Evolutionary conservation across 2,797 vertebrate species (phyloP), one percentile per base, ranked within the genome.

Genomic region (Buceros bicornis): DNA sequence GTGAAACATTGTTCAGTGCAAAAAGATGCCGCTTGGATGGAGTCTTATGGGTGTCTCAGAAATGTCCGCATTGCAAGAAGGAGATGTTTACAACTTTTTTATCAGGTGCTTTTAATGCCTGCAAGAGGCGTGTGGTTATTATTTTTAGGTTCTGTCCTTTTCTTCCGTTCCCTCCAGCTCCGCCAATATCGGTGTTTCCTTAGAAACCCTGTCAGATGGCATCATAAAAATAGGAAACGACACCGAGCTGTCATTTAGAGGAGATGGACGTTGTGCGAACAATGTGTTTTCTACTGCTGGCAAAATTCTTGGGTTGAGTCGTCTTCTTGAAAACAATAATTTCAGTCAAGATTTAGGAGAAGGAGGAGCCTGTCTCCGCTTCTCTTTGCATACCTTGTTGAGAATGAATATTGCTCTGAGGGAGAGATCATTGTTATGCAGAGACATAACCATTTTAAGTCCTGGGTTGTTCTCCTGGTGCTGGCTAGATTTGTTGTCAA

Each of bases 121-220:
- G 82, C 42, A 40, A 91, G 84, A 91, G 82, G 91, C 48, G 4
- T 60, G 62, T 71, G 87, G 69, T 31, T 19, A 67, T 82, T 96
- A 93, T 96, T 97, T 95, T 96, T 95, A 93, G 92, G 54, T 56
- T 84, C 77, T 92, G 62, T 84, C 87, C 85, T 97, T 96, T 86
- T 51, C 84, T 56, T 66, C 37, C 11, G 2, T 81, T 82, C 61
- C 79, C 70, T 87, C 22, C 74, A 94, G 82, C 93, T 96, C 62
- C 93, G 76, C 95, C 78, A 74, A 47, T 72, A 26, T 57, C 2
- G 26, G 81, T 94, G 93, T 95, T 93, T 93, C 89, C 93, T 70
- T 91, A 94, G 95, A 94, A 95, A 95, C 82, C 64, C 90, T 93
- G 74, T 81, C 91, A 90, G 76, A 54, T 57, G 78, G 64, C 33